Percentiles rank a stretch among this genome's conserved stretches.
phyloP scores from a whole-genome alignment of 2,888 invertebrate genomes.

The Agrotis segetum region DNA sequence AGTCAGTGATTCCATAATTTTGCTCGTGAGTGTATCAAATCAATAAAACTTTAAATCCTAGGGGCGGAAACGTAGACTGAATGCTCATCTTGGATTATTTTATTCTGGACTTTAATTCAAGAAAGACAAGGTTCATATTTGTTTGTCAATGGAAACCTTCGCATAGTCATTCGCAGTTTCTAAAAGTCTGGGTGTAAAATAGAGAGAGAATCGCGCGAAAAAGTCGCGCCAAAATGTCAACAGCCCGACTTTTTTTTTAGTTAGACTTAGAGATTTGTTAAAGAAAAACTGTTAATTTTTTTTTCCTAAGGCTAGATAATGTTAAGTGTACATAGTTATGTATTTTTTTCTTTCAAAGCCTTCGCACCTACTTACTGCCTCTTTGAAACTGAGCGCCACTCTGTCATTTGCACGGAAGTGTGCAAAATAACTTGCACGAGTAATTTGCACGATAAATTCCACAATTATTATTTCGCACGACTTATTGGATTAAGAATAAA shows the following conservation, averaged over 20 bases:
- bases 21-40: not conserved
- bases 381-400: conserved; percentile 47
- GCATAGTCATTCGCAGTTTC: not conserved
- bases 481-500: too few relatives aligned
- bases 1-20: too few relatives aligned
- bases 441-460: too few relatives aligned
- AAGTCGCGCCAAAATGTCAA: conserved; percentile 47
- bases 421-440: not conserved
- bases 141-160: not conserved
- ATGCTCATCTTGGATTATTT: not conserved
- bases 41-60: not conserved
- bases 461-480: too few relatives aligned
- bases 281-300: conserved; percentile 61
- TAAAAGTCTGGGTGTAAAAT: conserved; percentile 5
- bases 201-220: conserved; percentile 46
- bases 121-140: not conserved
- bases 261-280: conserved; percentile 65
- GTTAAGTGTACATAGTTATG: conserved; percentile 65
- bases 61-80: not conserved
- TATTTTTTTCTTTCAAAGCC: conserved; percentile 64
- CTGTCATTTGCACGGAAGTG: not conserved
- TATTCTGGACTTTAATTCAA: not conserved
- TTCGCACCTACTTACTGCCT: conserved; percentile 69
- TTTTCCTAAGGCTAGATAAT: conserved; percentile 58
- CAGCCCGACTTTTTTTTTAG: conserved; percentile 52